Percentiles rank a stretch among this genome's conserved stretches.
These are phyloP conservation scores for Pseudochaenichthys georgianus DNA, from an alignment of 2,797 vertebrate genomes.

Conservation along the genomic window DNA sequence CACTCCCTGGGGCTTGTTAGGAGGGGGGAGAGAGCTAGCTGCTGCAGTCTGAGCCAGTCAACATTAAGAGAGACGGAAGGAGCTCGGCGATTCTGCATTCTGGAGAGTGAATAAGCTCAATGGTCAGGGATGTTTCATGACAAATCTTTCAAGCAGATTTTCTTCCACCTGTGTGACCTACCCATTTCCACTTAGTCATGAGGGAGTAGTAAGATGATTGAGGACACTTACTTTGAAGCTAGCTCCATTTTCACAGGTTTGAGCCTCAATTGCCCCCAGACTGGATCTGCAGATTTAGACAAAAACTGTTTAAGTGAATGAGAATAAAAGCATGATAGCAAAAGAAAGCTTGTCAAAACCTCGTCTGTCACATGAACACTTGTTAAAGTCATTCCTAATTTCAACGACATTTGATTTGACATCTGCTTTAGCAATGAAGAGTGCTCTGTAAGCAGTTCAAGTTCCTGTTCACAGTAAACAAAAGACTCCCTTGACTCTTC, in stretches of 20 bases:
- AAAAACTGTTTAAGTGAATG: neutral
- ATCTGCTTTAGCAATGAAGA: conserved; percentile 13
- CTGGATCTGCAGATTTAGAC: conserved; percentile 45
- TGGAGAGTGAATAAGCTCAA: conserved; percentile 67
- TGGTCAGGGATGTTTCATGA: conserved; percentile 54
- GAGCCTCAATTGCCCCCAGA: conserved; percentile 78
- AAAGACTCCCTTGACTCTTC: conserved; percentile 10
- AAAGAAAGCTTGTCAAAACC: conserved; percentile 1
- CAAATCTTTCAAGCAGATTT: conserved; percentile 7
- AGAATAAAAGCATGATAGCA: neutral
- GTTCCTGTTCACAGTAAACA: conserved; percentile 24
- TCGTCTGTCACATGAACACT: neutral
- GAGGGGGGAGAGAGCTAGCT: conserved; percentile 68
- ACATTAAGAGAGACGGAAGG: conserved; percentile 65
- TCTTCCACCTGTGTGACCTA: conserved; percentile 42
- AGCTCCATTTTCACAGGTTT: conserved; percentile 75
- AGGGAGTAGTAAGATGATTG: conserved; percentile 10
- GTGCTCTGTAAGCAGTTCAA: neutral
- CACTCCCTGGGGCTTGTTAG: conserved; percentile 68
- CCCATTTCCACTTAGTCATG: conserved; percentile 26
- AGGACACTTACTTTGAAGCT: conserved; percentile 69
- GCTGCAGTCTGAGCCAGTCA: conserved; percentile 73
- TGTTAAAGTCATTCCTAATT: neutral
- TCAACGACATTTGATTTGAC: conserved; percentile 24
- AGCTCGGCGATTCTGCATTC: conserved; percentile 45